phyloP scores from a whole-genome alignment of 2,797 vertebrate species.

The Chelonia mydas region DNA sequence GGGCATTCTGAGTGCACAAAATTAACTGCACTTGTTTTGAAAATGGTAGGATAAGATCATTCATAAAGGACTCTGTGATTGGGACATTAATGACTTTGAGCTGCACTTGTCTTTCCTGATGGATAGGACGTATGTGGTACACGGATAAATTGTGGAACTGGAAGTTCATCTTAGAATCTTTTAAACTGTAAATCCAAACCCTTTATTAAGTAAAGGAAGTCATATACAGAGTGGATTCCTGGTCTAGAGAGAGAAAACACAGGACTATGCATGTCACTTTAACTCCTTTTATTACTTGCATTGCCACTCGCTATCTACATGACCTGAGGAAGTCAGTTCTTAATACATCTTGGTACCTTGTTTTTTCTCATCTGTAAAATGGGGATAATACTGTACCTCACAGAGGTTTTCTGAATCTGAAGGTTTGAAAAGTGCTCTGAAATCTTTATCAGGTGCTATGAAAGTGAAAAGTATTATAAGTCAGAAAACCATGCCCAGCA shows the following conservation, averaged over 20 bases:
- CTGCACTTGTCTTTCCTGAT: neutral
- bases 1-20: rapidly evolving
- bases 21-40: neutral
- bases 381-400: neutral
- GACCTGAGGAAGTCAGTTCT: neutral
- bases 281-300: rapidly evolving
- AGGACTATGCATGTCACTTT: rapidly evolving
- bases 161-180: constrained; percentile 8
- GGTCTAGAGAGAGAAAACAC: rapidly evolving
- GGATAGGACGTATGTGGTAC: neutral
- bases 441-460: neutral
- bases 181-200: constrained; percentile 41
- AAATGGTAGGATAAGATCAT: neutral
- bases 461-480: neutral
- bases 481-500: rapidly evolving
- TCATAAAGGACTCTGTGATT: neutral
- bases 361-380: neutral
- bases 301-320: neutral
- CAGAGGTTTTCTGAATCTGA: neutral
- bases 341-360: neutral
- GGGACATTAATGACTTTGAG: neutral
- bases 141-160: rapidly evolving
- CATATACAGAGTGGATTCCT: too few species aligned
- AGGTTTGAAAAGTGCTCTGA: neutral
- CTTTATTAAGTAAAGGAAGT: neutral